These are phyloP conservation scores for Apolygus lucorum DNA, from an alignment of 1,140 invertebrate species.

Conservation along the genomic window DNA sequence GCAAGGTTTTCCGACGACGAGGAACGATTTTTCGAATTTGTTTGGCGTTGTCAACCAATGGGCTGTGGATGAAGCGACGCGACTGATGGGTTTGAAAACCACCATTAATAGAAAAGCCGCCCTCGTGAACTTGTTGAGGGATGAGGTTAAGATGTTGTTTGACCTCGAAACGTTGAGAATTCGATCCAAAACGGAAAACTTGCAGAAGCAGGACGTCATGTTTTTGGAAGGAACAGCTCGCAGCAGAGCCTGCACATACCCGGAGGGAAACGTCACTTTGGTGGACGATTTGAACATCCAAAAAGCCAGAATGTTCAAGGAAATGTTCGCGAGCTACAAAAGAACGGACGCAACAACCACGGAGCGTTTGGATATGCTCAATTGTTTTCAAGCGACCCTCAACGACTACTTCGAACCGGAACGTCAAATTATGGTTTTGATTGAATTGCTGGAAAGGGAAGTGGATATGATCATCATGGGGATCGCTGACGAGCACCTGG, in stretches of 20 bases:
- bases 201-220: neutral
- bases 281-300: neutral
- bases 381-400: neutral
- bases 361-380: neutral
- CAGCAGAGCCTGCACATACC: neutral
- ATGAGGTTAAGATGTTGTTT: neutral
- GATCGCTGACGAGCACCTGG: neutral
- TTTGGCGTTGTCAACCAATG: neutral
- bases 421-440: neutral
- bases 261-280: neutral
- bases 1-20: neutral
- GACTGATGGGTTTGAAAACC: neutral
- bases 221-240: conserved; percentile 1
- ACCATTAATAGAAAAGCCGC: neutral
- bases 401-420: neutral
- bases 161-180: conserved; percentile 10
- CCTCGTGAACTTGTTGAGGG: neutral
- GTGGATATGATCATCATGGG: neutral
- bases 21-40: neutral
- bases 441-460: conserved; percentile 3
- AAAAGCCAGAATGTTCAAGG: conserved; percentile 7
- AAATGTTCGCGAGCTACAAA: neutral
- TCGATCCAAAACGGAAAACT: neutral
- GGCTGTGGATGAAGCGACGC: neutral
- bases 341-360: neutral